Evolutionary conservation across 2,888 invertebrate genomes (phyloP), one percentile per base, ranked within the genome.

Genomic region (Ichneumoninae sp.): DNA sequence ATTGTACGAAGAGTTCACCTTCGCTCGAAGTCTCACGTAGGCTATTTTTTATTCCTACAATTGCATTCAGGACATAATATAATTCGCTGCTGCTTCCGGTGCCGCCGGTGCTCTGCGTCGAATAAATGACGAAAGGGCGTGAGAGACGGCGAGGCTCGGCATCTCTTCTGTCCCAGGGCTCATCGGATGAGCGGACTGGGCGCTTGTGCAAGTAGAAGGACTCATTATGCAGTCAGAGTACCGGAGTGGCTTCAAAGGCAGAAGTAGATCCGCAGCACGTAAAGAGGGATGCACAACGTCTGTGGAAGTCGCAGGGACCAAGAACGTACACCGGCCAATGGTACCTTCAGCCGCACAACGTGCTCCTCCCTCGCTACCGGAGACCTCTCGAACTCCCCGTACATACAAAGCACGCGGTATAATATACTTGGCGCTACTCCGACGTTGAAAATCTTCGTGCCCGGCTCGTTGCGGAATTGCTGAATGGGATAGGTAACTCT

Each of bases 191-290:
- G 63, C 47, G n/a, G 65, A 69, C 69, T 65, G 22, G 71, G 65
- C 44, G 66, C 66, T 19, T 69, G 75, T 85, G 86, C 88, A 89
- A 90, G 90, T 90, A 87, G 88, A 87, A 88, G 85, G 88, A 88
- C 88, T 91, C 89, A 88, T 91, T 91, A 91, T 87, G 88, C 86
- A 90, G 89, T 89, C 90, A 86, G 89, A 83, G 83, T 65, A 63
- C 81, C 65, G 57, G 69, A 79, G 82, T 83, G 83, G 82, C 87
- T 85, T 90, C 89, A 89, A 91, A 90, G 90, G 86, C 77, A 73
- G 77, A 85, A 78, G 57, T 82, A 54, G 70, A 65, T 71, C 63
- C 71, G 71, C 50, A 65, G 33, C 36, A 60, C 26, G 30, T 33
- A 16, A 66, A 57, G 33, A 68, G 50, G 47, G 63, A 68, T 22